Conservation (phyloP, 1,140 invertebrate species). For the Zaprionus kolodkinae region DNA sequence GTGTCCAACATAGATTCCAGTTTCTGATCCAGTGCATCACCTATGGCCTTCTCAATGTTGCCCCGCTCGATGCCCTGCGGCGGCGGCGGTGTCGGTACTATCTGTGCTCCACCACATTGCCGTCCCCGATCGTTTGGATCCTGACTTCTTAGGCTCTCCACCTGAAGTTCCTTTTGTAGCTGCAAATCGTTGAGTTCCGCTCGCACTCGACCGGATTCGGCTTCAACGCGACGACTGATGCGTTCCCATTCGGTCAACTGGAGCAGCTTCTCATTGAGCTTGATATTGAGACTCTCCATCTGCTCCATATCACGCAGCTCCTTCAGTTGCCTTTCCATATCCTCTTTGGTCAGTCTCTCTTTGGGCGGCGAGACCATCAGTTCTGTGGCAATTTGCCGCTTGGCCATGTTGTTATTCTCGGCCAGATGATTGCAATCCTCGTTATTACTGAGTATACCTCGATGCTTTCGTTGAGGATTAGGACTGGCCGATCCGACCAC, state of each 20-base stretch:
- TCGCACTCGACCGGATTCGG: constrained; percentile 8
- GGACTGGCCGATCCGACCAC: background rate
- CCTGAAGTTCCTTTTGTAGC: background rate
- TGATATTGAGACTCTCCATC: background rate
- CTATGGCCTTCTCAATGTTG: background rate
- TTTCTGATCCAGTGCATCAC: constrained; percentile 29
- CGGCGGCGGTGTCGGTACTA: background rate
- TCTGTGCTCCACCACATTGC: constrained; percentile 37
- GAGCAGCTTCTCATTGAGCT: constrained; percentile 12
- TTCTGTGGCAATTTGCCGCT: background rate
- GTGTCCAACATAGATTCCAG: constrained; percentile 15
- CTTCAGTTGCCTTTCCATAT: background rate
- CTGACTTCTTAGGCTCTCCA: background rate
- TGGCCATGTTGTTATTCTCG: background rate
- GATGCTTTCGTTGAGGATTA: background rate
- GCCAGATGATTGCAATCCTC: background rate
- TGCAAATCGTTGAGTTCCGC: constrained; percentile 30
- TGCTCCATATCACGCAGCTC: background rate
- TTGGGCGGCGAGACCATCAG: background rate
- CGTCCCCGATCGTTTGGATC: background rate
- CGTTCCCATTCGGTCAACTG: constrained; percentile 23
- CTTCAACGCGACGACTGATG: constrained; percentile 23
- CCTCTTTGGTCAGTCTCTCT: background rate
- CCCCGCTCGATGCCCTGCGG: no score
- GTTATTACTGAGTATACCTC: background rate